phyloP scores from a whole-genome alignment of 2,113 vertebrate species.

The Xiphorhynchus elegans region DNA sequence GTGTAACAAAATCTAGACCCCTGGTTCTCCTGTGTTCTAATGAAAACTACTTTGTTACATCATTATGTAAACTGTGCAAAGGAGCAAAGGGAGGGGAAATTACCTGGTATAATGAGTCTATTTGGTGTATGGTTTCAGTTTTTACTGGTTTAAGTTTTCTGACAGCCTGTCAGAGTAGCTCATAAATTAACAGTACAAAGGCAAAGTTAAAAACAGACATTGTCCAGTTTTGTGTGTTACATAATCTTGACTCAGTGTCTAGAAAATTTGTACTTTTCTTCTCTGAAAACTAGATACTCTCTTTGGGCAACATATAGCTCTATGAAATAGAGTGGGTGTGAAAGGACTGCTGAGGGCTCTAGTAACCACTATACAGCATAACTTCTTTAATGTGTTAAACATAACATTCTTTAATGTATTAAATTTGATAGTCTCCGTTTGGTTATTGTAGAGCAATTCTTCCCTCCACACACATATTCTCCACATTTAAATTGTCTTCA shows the following conservation, averaged over 20 bases:
- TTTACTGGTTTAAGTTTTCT: not conserved
- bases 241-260: not conserved
- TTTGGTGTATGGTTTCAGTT: not conserved
- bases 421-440: not conserved
- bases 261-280: not conserved
- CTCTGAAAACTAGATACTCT: not conserved
- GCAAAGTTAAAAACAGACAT: not conserved
- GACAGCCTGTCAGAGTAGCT: not conserved
- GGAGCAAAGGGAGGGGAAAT: not conserved
- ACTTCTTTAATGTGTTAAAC: not conserved
- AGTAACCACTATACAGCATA: not conserved
- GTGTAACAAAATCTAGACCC: not conserved
- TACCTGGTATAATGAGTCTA: not conserved
- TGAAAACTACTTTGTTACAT: not conserved
- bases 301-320: not conserved
- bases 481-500: slow-evolving; percentile 26
- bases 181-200: not conserved
- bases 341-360: not conserved
- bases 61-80: not conserved
- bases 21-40: not conserved
- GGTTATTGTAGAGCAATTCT: not conserved
- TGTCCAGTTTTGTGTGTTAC: not conserved
- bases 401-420: not conserved
- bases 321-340: not conserved
- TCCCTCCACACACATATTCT: not conserved